Evolutionary conservation across 1,140 invertebrate genomes (phyloP), one percentile per base, ranked within the genome.

Genomic region (Conus ventricosus): DNA sequence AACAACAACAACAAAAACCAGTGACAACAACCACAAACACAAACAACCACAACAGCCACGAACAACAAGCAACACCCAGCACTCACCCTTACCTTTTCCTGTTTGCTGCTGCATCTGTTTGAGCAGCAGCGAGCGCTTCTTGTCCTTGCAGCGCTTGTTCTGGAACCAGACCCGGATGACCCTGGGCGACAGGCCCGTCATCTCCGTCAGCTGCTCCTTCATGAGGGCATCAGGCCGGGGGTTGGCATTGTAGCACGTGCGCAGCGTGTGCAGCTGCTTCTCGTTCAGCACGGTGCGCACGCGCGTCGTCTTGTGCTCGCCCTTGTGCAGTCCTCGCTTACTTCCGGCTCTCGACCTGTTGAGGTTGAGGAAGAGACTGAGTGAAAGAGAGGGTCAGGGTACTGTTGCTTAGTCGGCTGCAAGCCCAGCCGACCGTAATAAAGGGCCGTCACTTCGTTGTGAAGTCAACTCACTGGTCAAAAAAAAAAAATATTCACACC

Each of bases 131-230:
- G 97, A 98, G 93, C 98, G 97, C 96, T 99, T 99, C 96, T 99
- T 99, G 95, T 99, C 99, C 95, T 99, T 99, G 96, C 99, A 99
- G 57, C 99, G 96, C 95, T 99, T 99, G 96, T 99, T 99, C 95
- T 99, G 95, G 96, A 99, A 99, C 99, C 99, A 99, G 25, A 99
- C 99, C 93, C 99, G 96, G 92, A 99, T 99, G 87, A 99, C 99
- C 27, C 99, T 96, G 2, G 98, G 98, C 92, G 97, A 98, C 5
- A 99, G 96, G 0, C 98, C 97, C 0, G 99, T 99, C 98, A 99
- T 99, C 95, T 99, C 99, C 15, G 99, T 99, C 87, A 99, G 96
- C 94, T 99, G 98, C 95, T 99, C 99, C 96, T 99, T 99, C 98
- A 99, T 99, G 54, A 99, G 96, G 15, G 99, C 99, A 95, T 99